Evolutionary conservation across 2,113 vertebrate genomes (phyloP).

Genomic region (Scytalopus superciliaris): DNA sequence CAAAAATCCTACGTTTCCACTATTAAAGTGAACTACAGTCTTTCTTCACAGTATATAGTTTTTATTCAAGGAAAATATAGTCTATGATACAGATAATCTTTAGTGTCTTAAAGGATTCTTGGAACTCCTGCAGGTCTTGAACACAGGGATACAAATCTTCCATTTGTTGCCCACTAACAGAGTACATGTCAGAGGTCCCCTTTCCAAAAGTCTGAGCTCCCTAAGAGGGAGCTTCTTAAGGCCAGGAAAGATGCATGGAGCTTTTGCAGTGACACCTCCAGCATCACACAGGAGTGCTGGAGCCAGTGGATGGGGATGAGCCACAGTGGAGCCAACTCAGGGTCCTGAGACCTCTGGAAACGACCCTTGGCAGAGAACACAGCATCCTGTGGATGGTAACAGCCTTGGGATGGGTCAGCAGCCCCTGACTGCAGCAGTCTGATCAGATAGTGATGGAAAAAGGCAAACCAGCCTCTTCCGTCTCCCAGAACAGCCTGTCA

Average conservation of each 20-base stretch:
- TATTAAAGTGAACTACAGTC: background rate
- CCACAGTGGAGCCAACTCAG: background rate
- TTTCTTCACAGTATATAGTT: background rate
- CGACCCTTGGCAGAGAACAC: background rate
- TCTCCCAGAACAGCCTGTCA: background rate
- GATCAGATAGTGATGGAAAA: background rate
- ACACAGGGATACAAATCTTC: background rate
- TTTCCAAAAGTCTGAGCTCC: background rate
- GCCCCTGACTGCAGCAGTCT: background rate
- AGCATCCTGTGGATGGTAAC: rapidly evolving
- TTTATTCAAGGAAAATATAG: background rate
- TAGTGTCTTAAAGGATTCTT: background rate
- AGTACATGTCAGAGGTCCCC: background rate
- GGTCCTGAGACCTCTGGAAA: background rate
- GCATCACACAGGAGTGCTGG: rapidly evolving
- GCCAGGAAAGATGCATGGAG: background rate
- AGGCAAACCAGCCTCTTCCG: background rate
- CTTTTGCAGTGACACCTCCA: background rate
- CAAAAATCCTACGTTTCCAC: background rate
- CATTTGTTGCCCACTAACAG: background rate
- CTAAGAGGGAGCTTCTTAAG: background rate
- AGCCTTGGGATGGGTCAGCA: background rate
- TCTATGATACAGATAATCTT: background rate
- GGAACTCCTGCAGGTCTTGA: background rate
- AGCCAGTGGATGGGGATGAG: background rate